Base-by-base conservation (phyloP, 1,140 invertebrate genomes). In the Odontomachus brunneus region DNA sequence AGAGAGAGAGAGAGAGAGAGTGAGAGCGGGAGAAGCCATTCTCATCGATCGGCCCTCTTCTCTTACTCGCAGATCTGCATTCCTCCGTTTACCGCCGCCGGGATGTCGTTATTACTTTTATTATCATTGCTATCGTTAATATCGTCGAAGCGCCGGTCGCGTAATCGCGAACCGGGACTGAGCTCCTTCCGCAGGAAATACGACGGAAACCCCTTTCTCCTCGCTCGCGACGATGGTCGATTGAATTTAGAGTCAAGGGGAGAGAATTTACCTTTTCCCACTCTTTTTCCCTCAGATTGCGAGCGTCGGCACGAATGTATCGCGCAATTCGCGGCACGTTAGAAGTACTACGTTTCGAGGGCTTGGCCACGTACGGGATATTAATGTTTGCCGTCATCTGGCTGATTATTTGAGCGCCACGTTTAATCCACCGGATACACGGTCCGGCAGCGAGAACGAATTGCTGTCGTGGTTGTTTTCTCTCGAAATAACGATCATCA, bases 61-160 rank as follows among this genome's bases (percentile, higher is more conserved):
- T 55, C 65, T 22, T 12, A 29, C 38, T 24, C 59, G n/a, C 22
- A 51, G 7, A 38, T 65, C 44, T 60, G 1, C 9, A 24, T 57
- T 72, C 15, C 17, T 49, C 24, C 26, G 38, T 44, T 44, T 44
- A 26, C 22, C 9, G 51, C 48, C 14, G 49, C 55, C 33, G 55
- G 82, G 63, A 78, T 44, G 85, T 89, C 59, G 71, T 88, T 84
- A 82, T 87, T 83, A 62, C 65, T 84, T 85, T 85, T 73, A 85
- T 88, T 83, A 89, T 88, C 29, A 84, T 88, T 81, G 74, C 74
- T 81, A 82, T 85, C 19, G 76, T 84, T 85, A 83, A 87, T 83
- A 85, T 90, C 59, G 66, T 53, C 17, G 49, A 60, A 66, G 59
- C 38, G 22, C n/a, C 14, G 22, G 53, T 76, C 57, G 19, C 12